These are phyloP conservation scores for Centruroides vittatus DNA, from an alignment of 1,140 invertebrate species.

Conservation along the genomic window DNA sequence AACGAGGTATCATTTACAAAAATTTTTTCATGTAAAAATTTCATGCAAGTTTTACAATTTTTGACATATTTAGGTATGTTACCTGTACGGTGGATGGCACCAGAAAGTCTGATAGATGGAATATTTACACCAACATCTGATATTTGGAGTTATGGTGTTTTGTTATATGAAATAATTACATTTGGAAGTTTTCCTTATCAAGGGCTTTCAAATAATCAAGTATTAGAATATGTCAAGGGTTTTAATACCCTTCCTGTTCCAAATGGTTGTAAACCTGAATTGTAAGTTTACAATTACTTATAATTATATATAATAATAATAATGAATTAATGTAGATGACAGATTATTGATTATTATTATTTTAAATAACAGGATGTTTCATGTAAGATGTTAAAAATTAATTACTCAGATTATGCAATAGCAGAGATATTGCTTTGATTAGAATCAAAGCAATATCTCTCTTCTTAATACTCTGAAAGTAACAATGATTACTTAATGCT, in stretches of 20 bases:
- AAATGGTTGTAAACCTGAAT: slow-evolving; percentile 49
- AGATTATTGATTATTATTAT: background rate
- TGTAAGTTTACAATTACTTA: slow-evolving; percentile 46
- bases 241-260: slow-evolving; percentile 58
- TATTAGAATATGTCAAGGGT: slow-evolving; percentile 58
- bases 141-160: slow-evolving; percentile 71
- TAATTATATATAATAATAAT: slow-evolving; percentile 6
- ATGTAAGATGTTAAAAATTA: too few relatives aligned
- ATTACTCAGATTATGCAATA: too few relatives aligned
- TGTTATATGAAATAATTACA: slow-evolving; percentile 70
- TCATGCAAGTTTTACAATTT: background rate
- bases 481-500: too few relatives aligned
- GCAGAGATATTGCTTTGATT: too few relatives aligned
- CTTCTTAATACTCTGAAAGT: too few relatives aligned
- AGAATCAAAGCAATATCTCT: too few relatives aligned
- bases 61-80: slow-evolving; percentile 43
- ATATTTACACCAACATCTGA: slow-evolving; percentile 71
- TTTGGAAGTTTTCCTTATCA: slow-evolving; percentile 71
- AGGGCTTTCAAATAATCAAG: slow-evolving; percentile 67
- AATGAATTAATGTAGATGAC: too few relatives aligned
- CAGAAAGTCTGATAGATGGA: slow-evolving; percentile 60
- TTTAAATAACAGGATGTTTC: too few relatives aligned
- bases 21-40: background rate
- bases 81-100: slow-evolving; percentile 88
- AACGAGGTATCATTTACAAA: slow-evolving; percentile 43